A percentile compares a stretch with the other conserved stretches of the same genome.
Evolutionary conservation across 2,113 vertebrate species (phyloP).

Genomic region (Phrynosoma platyrhinos): DNA sequence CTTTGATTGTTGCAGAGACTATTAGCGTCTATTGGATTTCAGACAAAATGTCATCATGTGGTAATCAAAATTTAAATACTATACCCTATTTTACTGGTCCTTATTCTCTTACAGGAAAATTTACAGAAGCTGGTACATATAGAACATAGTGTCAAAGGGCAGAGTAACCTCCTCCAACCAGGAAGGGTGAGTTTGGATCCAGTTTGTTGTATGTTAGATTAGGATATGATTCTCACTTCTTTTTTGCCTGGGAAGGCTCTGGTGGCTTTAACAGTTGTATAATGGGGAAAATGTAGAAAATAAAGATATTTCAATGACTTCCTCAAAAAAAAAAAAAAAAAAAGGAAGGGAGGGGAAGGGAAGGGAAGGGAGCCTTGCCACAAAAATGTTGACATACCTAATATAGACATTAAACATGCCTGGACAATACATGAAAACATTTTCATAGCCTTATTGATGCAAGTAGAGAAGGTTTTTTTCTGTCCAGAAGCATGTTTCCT

Average conservation of each 20-base stretch:
- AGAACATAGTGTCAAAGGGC: constrained; percentile 91
- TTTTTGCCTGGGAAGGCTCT: constrained; percentile 56
- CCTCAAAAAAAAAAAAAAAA: background rate
- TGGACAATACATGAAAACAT: background rate
- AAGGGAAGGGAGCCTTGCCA: background rate
- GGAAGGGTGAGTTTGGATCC: constrained; percentile 88
- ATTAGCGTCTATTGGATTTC: background rate
- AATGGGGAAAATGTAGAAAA: background rate
- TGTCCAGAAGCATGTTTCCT: no score
- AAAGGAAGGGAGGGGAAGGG: no score
- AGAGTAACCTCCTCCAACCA: constrained; percentile 88
- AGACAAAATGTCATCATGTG: background rate
- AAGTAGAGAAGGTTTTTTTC: background rate
- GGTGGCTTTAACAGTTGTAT: background rate
- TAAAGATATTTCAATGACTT: background rate
- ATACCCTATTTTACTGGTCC: background rate
- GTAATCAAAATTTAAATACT: background rate
- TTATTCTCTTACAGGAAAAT: constrained; percentile 86
- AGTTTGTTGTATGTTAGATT: background rate
- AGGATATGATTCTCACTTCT: background rate
- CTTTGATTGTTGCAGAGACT: background rate
- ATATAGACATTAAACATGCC: background rate
- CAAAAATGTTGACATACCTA: background rate
- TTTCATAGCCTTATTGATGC: background rate
- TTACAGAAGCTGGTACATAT: constrained; percentile 95